These are phyloP conservation scores for Coturnix japonica DNA, from an alignment of 2,113 vertebrate species.

Conservation along the genomic window DNA sequence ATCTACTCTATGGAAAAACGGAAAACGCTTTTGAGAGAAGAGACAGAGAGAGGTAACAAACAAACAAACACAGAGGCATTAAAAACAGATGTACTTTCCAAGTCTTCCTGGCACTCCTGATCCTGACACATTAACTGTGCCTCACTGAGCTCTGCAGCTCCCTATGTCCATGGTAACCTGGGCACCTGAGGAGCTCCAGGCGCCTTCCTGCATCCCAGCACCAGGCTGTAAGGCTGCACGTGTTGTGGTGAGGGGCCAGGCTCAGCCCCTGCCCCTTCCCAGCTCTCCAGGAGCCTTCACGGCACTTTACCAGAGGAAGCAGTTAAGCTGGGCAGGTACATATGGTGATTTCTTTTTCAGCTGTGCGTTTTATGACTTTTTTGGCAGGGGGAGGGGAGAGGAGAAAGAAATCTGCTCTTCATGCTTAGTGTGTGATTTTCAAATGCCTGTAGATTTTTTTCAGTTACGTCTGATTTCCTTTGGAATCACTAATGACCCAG, in stretches of 20 bases:
- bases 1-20: neutral
- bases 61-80: neutral
- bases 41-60: neutral
- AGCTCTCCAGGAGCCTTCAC: neutral
- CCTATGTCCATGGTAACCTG: neutral
- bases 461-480: neutral
- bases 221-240: fast-evolving
- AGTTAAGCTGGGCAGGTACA: neutral
- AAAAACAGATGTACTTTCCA: neutral
- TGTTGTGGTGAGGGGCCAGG: neutral
- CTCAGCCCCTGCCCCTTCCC: neutral
- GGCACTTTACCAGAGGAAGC: neutral
- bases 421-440: neutral
- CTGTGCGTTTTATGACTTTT: constrained; percentile 1
- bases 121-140: fast-evolving
- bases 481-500: neutral
- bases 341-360: constrained; percentile 42
- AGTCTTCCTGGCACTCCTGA: neutral
- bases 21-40: neutral
- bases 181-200: neutral
- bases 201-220: neutral
- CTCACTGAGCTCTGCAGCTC: neutral
- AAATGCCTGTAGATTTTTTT: neutral
- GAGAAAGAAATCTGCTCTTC: neutral
- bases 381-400: neutral